Evolutionary conservation across 2,797 vertebrate genomes (phyloP).

Genomic region (Buceros bicornis): DNA sequence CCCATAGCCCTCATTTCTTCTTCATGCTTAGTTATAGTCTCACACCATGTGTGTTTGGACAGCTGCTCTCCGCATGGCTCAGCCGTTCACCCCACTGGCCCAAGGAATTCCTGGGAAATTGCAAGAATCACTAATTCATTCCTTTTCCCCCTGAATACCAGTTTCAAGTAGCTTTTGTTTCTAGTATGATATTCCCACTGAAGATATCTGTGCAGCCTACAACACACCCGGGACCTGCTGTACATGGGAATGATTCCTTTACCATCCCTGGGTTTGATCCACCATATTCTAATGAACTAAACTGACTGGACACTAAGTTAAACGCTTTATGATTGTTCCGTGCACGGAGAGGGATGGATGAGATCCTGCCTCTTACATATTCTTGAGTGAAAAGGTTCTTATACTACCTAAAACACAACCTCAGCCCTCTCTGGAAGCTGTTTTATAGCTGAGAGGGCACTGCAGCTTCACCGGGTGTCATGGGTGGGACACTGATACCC

Average conservation of each 20-base stretch:
- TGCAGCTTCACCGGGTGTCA: neutral
- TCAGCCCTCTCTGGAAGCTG: neutral
- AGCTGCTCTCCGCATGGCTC: conserved; percentile 36
- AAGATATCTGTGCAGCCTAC: neutral
- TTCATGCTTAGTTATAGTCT: conserved; percentile 44
- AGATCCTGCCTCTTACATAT: neutral
- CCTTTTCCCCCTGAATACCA: neutral
- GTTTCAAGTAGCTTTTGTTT: conserved; percentile 20
- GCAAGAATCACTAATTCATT: neutral
- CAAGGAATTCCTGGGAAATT: conserved; percentile 49
- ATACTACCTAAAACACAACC: neutral
- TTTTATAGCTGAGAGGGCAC: neutral
- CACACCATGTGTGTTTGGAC: conserved; percentile 23
- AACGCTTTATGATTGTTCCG: neutral
- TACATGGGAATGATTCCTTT: neutral
- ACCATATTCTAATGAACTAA: neutral
- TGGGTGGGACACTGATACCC: neutral
- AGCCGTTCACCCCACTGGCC: neutral
- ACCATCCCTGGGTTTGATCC: neutral
- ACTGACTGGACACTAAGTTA: neutral
- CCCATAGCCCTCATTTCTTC: neutral
- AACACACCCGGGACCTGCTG: neutral
- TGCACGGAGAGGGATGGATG: neutral
- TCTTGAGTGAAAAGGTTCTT: neutral
- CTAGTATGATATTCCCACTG: neutral